A percentile compares a stretch with the other conserved stretches of the same genome.
These are phyloP conservation scores for Notocelia uddmanniana DNA, from an alignment of 2,888 invertebrate species.

Conservation along the genomic window DNA sequence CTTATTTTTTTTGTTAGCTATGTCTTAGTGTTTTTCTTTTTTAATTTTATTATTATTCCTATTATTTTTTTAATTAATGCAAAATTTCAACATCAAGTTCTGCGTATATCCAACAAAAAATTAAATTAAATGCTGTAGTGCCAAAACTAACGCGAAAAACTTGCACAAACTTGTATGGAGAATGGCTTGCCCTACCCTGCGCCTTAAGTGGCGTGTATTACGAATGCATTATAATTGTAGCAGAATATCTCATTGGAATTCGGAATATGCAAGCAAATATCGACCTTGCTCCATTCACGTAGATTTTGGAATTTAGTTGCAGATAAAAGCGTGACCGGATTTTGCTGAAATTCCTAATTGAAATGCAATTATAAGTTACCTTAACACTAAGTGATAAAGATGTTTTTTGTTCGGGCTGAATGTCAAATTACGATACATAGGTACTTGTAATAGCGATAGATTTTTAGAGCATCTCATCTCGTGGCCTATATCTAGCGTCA, in stretches of 20 bases:
- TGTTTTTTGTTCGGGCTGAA: slow-evolving; percentile 14
- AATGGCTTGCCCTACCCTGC: no score
- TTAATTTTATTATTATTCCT: no score
- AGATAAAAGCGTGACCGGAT: not conserved
- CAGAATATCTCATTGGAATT: not conserved
- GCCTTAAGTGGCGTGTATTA: slow-evolving; percentile 18
- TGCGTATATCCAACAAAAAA: no score
- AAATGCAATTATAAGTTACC: slow-evolving; percentile 46
- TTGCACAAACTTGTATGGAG: no score
- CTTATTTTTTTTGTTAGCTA: no score
- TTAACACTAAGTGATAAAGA: not conserved
- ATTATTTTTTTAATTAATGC: no score
- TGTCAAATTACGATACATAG: slow-evolving; percentile 17
- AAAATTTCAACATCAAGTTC: no score
- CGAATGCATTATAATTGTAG: not conserved
- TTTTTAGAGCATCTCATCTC: slow-evolving; percentile 58
- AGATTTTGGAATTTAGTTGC: not conserved
- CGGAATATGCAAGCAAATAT: not conserved
- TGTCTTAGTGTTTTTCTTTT: no score
- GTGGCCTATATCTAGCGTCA: slow-evolving; percentile 57
- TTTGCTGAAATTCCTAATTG: not conserved
- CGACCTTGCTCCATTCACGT: not conserved
- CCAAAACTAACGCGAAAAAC: no score
- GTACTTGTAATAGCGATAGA: slow-evolving; percentile 9
- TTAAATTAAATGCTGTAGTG: no score